Percentiles rank a stretch among this genome's conserved stretches.
phyloP scores from a whole-genome alignment of 2,888 invertebrate species.

The Callinectes sapidus region DNA sequence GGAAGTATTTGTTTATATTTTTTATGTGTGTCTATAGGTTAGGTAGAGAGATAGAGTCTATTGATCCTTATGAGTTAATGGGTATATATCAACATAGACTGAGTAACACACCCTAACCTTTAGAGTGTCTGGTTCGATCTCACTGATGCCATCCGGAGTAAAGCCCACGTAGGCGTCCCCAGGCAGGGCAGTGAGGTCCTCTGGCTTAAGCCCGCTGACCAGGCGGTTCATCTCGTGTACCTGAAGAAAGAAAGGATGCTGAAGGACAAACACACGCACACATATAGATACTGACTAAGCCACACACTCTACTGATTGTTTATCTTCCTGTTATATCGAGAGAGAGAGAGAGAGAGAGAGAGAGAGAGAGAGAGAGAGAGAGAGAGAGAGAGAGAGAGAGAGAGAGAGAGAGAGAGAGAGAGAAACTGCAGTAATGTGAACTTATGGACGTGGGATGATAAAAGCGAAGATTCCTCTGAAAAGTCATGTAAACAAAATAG shows the following conservation, averaged over 20 bases:
- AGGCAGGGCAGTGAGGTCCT: background rate
- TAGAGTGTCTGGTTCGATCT: background rate
- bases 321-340: background rate
- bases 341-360: background rate
- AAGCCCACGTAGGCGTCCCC: background rate
- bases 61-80: no score
- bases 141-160: background rate
- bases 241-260: background rate
- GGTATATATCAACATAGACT: no score
- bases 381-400: slow-evolving; percentile 10
- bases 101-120: slow-evolving; percentile 16
- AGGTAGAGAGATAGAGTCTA: no score
- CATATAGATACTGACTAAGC: background rate
- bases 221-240: slow-evolving; percentile 8
- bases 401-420: slow-evolving; percentile 15
- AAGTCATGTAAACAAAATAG: no score
- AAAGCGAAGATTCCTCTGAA: background rate
- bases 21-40: no score
- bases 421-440: background rate
- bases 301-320: background rate
- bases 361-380: background rate
- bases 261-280: background rate
- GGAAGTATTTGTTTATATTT: no score
- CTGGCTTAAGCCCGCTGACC: background rate
- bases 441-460: no score